These are phyloP conservation scores for Pherbina coryleti DNA, from an alignment of 2,888 invertebrate genomes.

Conservation along the genomic window DNA sequence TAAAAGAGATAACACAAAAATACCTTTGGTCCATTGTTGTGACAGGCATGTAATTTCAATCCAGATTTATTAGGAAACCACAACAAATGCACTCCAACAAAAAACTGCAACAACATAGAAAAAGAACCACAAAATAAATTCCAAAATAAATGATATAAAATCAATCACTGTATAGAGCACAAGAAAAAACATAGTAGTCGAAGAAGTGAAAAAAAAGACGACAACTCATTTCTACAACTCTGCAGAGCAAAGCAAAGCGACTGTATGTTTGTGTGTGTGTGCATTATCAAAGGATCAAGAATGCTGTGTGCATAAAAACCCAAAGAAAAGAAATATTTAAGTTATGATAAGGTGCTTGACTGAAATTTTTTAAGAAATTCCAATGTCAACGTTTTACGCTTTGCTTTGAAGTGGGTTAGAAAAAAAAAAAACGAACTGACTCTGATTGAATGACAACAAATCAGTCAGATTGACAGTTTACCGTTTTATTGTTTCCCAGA, in stretches of 20 bases:
- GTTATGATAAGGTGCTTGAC: not conserved
- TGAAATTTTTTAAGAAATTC: conserved; percentile 5
- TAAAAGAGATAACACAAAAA: conserved; percentile 20
- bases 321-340: not conserved
- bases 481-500: not conserved
- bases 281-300: conserved; percentile 22
- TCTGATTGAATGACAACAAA: conserved; percentile 6
- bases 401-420: not conserved
- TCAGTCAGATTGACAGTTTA: not conserved
- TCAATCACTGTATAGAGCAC: not conserved
- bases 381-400: not conserved
- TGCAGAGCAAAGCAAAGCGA: too few relatives aligned
- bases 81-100: conserved; percentile 39
- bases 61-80: conserved; percentile 39
- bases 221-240: not conserved
- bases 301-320: not conserved
- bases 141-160: conserved; percentile 11
- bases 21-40: conserved; percentile 35
- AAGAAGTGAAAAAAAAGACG: not conserved
- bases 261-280: too few relatives aligned
- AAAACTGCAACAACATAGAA: conserved; percentile 14
- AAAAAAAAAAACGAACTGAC: not conserved
- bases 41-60: conserved; percentile 44
- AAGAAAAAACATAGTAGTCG: not conserved
- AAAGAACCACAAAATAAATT: conserved; percentile 14